Evolutionary conservation across 2,888 invertebrate genomes (phyloP).

Genomic region (Bruchidius siliquastri): DNA sequence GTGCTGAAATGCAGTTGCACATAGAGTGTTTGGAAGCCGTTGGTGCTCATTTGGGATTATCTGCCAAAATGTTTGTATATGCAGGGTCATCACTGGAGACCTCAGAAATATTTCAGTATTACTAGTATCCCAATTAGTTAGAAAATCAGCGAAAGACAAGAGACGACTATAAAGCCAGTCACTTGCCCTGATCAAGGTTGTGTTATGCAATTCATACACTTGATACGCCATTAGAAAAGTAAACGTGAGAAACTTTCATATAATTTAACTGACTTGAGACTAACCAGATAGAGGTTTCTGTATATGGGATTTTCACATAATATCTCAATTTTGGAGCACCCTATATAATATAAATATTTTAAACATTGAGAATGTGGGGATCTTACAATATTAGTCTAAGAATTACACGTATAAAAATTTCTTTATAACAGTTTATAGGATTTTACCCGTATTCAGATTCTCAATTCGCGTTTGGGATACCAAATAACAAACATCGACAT

Average conservation of each 20-base stretch:
- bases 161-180: too few relatives aligned
- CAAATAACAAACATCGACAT: too few relatives aligned
- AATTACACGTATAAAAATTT: not conserved
- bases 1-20: slow-evolving; percentile 41
- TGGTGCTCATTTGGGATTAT: slow-evolving; percentile 30
- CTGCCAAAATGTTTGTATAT: slow-evolving; percentile 18
- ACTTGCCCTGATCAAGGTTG: too few relatives aligned
- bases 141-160: too few relatives aligned
- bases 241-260: too few relatives aligned
- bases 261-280: too few relatives aligned
- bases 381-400: not conserved
- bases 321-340: not conserved
- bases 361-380: not conserved
- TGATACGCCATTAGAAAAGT: too few relatives aligned
- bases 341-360: not conserved
- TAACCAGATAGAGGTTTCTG: not conserved
- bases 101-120: not conserved
- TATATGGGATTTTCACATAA: not conserved
- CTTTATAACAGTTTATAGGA: not conserved
- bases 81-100: not conserved
- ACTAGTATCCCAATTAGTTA: too few relatives aligned
- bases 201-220: too few relatives aligned
- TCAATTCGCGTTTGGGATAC: slow-evolving; percentile 5
- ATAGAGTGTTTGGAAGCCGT: slow-evolving; percentile 38
- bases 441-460: slow-evolving; percentile 24